Conservation (phyloP, 2,888 invertebrate species). For the Formica aserva region DNA sequence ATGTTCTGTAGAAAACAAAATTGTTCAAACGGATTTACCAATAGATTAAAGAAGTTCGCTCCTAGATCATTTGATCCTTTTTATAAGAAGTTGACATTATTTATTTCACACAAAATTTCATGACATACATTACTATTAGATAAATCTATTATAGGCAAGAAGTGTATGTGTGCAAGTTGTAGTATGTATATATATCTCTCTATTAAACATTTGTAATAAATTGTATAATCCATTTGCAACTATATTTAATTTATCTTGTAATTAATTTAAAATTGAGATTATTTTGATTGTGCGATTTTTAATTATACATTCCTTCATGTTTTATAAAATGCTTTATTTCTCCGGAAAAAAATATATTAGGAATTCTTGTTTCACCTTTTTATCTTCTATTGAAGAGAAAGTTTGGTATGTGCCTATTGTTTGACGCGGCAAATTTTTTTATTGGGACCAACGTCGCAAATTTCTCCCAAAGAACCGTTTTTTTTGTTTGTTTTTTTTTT, state of each 20-base stretch:
- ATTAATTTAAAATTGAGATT: conserved; percentile 17
- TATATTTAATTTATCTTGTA: conserved; percentile 43
- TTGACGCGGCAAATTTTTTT: not conserved
- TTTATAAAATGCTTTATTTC: not conserved
- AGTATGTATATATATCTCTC: conserved; percentile 32
- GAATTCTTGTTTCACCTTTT: not conserved
- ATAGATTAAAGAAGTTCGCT: conserved; percentile 68
- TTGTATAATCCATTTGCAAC: conserved; percentile 47
- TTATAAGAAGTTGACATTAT: conserved; percentile 67
- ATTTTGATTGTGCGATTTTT: not conserved
- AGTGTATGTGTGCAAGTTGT: conserved; percentile 53
- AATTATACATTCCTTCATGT: not conserved
- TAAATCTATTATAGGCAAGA: conserved; percentile 56
- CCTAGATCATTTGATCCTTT: conserved; percentile 42
- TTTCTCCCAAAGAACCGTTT: not conserved
- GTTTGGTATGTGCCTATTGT: not conserved
- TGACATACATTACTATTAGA: conserved; percentile 44
- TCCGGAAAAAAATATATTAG: not conserved
- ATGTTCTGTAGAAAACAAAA: conserved; percentile 90
- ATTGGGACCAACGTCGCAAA: not conserved
- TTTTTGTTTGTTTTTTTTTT: not conserved
- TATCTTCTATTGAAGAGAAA: not conserved
- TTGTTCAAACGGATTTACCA: conserved; percentile 90
- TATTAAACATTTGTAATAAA: conserved; percentile 55
- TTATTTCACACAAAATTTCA: conserved; percentile 63